Base-by-base conservation (phyloP, 1,140 invertebrate species). In the Gonatopus flavifemur region DNA sequence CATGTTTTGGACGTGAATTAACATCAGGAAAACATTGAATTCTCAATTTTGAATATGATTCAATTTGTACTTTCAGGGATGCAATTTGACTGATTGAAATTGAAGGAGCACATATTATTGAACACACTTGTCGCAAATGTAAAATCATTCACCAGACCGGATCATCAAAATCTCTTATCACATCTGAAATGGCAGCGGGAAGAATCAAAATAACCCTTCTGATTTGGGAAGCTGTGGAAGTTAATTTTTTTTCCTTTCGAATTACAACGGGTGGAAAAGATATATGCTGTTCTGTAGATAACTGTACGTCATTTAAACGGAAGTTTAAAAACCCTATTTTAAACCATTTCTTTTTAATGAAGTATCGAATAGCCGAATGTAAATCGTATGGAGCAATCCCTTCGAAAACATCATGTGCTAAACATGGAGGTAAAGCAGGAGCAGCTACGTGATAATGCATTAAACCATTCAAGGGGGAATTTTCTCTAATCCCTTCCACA, bases 41-140 rank as follows among this genome's bases (percentile, higher is more conserved):
- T n/a, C n/a, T n/a, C n/a, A n/a, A n/a, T n/a, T n/a, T n/a, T 25
- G 46, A 38, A 30, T 55, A 55, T 18, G 3, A 21, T 13, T 24
- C 10, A 1, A 55, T 55, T 12, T 38, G 15, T 25, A 6, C 19
- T 16, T 36, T 20, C 20, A 55, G 13, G 9, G 46, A 9, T 18
- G 42, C 41, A 24, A 55, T 13, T 45, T 55, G 52, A 22, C 46
- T 42, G 9, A 22, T n/a, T 3, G 36, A 49, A 15, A 55, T 16
- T 15, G 40, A 24, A 16, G 43, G 43, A 24, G 37, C 33, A 15
- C 19, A 20, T 1, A 49, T 9, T 10, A 49, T 35, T 10, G 10
- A 31, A 15, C 18, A 12, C 15, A 49, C 45, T 32, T 35, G 7
- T 36, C 52, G 7, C 6, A 55, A 30, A 45, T 3, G 15, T 40